A percentile compares a stretch with the other conserved stretches of the same genome.
Conservation (phyloP, 1,140 invertebrate genomes). For the Nasonia vitripennis region DNA sequence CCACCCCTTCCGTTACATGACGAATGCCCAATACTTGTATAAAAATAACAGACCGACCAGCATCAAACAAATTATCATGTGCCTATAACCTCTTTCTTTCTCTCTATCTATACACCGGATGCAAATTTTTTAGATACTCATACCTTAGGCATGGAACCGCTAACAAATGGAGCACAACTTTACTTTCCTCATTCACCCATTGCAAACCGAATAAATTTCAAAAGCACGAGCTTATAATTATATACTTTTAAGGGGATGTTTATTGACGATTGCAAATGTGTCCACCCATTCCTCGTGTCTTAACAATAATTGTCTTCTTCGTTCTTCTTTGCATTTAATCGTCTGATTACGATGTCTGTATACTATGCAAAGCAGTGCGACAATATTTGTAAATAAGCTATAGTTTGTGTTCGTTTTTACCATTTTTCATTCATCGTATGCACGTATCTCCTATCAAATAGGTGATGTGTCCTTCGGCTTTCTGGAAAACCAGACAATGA, state of each 20-base stretch:
- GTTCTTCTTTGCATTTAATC: constrained; percentile 33
- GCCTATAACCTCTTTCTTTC: background rate
- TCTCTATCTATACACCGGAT: background rate
- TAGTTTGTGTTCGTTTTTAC: constrained; percentile 10
- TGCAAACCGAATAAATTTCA: constrained; percentile 4
- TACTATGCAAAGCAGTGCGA: constrained; percentile 27
- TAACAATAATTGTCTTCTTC: constrained; percentile 28
- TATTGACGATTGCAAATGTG: constrained; percentile 5
- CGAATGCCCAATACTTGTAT: constrained; percentile 17
- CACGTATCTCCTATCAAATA: constrained; percentile 8
- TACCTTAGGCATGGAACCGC: constrained; percentile 23
- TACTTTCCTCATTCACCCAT: constrained; percentile 1
- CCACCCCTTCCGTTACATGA: constrained; percentile 11
- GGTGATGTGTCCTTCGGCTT: constrained; percentile 25
- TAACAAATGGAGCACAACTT: constrained; percentile 34
- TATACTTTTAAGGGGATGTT: background rate
- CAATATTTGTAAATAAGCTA: constrained; percentile 38
- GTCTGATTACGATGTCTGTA: background rate
- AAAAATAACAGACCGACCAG: background rate
- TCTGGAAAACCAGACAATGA: constrained; percentile 1
- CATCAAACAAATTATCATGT: background rate
- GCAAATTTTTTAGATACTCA: constrained; percentile 1
- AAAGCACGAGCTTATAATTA: constrained; percentile 33
- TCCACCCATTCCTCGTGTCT: constrained; percentile 20
- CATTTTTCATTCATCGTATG: constrained; percentile 42